These are phyloP conservation scores for Chromoteleia sp. DNA, from an alignment of 2,888 invertebrate species.

Conservation along the genomic window DNA sequence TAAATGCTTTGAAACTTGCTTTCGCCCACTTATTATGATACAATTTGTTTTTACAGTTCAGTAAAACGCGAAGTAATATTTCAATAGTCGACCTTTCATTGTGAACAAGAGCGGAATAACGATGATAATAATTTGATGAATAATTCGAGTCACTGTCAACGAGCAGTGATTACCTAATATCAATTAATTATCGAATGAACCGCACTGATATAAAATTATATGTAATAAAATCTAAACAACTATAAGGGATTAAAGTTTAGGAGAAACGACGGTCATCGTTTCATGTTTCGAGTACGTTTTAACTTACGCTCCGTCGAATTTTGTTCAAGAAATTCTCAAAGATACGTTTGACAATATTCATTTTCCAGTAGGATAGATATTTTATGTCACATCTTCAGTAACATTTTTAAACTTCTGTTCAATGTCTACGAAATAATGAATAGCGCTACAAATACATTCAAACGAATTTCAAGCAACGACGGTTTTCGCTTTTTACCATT, in stretches of 20 bases:
- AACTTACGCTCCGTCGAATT: slow-evolving; percentile 39
- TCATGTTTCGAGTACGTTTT: slow-evolving; percentile 27
- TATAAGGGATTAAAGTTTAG: slow-evolving; percentile 17
- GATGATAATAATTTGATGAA: slow-evolving; percentile 10
- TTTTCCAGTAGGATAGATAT: slow-evolving; percentile 44
- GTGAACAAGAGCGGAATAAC: slow-evolving; percentile 26
- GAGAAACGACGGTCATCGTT: slow-evolving; percentile 12
- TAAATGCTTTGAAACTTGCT: slow-evolving; percentile 3
- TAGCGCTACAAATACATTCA: too few species aligned
- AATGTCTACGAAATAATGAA: too few species aligned
- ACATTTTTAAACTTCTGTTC: slow-evolving; percentile 7
- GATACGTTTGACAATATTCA: slow-evolving; percentile 27
- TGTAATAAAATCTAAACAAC: slow-evolving; percentile 20
- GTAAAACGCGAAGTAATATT: slow-evolving; percentile 6
- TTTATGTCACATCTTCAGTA: slow-evolving; percentile 14
- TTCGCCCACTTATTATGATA: neutral
- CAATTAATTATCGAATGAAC: slow-evolving; percentile 19
- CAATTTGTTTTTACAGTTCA: slow-evolving; percentile 12
- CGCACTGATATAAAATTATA: slow-evolving; percentile 14
- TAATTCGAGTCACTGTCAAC: slow-evolving; percentile 3
- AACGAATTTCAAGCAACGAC: too few species aligned
- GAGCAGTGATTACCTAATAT: slow-evolving; percentile 5
- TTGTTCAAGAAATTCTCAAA: slow-evolving; percentile 12
- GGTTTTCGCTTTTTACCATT: too few species aligned
- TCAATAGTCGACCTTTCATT: neutral